Evolutionary conservation across 2,888 invertebrate species (phyloP).

Genomic region (Microdon myrmicae): DNA sequence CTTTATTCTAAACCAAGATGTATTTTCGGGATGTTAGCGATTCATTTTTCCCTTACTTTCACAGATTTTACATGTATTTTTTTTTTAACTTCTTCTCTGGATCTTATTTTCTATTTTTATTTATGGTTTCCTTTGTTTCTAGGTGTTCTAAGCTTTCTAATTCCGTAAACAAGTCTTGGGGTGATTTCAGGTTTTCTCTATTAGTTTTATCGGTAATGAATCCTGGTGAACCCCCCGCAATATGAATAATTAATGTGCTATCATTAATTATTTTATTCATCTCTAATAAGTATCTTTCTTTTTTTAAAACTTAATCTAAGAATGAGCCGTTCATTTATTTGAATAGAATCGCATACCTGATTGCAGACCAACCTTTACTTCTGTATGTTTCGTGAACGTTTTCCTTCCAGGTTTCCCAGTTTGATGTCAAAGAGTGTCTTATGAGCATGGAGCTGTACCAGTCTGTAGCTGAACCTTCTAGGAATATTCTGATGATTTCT

Average conservation of each 20-base stretch:
- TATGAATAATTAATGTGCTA: constrained; percentile 49
- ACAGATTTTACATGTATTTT: constrained; percentile 38
- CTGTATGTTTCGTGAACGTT: constrained; percentile 53
- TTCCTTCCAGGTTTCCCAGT: constrained; percentile 37
- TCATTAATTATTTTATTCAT: constrained; percentile 10
- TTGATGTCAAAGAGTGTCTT: constrained; percentile 38
- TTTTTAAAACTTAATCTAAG: constrained; percentile 47
- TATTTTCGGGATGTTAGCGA: constrained; percentile 24
- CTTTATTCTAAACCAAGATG: constrained; percentile 23
- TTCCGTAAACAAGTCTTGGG: constrained; percentile 56
- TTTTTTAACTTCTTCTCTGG: constrained; percentile 15
- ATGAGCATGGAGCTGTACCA: constrained; percentile 44
- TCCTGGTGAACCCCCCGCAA: constrained; percentile 55
- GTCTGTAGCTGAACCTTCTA: constrained; percentile 39
- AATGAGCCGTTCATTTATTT: constrained; percentile 52
- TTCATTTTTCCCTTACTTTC: constrained; percentile 30
- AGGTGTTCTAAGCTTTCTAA: constrained; percentile 57
- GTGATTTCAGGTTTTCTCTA: constrained; percentile 54
- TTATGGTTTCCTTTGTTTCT: constrained; percentile 35
- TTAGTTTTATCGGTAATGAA: constrained; percentile 46
- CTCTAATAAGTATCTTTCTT: constrained; percentile 15
- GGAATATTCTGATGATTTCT: constrained; percentile 43
- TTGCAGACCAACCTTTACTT: constrained; percentile 53
- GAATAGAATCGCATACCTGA: constrained; percentile 49
- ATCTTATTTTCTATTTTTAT: constrained; percentile 17